These are phyloP conservation scores for Macrocentrus cingulum DNA, from an alignment of 1,140 invertebrate genomes.

Conservation along the genomic window DNA sequence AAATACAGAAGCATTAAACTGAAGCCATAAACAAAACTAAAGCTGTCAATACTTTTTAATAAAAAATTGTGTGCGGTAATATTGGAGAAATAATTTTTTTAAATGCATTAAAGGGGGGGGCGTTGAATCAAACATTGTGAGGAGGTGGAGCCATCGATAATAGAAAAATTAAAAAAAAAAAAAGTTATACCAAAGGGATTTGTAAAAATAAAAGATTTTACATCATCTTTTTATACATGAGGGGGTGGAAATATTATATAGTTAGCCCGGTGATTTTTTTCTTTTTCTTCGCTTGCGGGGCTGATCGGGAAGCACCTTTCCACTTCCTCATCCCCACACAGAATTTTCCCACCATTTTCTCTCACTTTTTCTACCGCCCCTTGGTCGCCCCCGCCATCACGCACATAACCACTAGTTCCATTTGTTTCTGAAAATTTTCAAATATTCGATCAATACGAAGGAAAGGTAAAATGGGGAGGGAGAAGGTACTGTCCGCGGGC, in stretches of 20 bases:
- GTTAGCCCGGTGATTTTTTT: slow-evolving; percentile 17
- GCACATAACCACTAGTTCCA: slow-evolving; percentile 36
- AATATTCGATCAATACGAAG: slow-evolving; percentile 54
- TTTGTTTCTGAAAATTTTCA: slow-evolving; percentile 53
- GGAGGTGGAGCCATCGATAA: no score
- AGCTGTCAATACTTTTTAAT: slow-evolving; percentile 59
- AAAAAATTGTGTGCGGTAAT: slow-evolving; percentile 38
- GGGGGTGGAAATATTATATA: no score
- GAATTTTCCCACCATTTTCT: slow-evolving; percentile 17
- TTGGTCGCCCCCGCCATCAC: slow-evolving; percentile 26
- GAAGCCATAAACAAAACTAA: slow-evolving; percentile 51
- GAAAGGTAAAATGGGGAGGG: slow-evolving; percentile 29
- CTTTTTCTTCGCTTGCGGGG: neutral
- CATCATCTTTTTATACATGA: slow-evolving; percentile 14
- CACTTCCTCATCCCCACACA: slow-evolving; percentile 20
- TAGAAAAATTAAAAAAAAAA: slow-evolving; percentile 17
- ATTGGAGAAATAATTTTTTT: slow-evolving; percentile 19
- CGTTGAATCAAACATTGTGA: neutral
- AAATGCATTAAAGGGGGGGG: no score
- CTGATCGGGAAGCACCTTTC: neutral
- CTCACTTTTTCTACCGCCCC: slow-evolving; percentile 4
- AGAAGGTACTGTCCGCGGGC: slow-evolving; percentile 20
- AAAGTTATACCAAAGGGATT: no score
- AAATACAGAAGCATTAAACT: no score
- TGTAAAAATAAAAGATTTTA: slow-evolving; percentile 24